phyloP scores from a whole-genome alignment of 2,888 invertebrate species.

The Tetropium fuscum region DNA sequence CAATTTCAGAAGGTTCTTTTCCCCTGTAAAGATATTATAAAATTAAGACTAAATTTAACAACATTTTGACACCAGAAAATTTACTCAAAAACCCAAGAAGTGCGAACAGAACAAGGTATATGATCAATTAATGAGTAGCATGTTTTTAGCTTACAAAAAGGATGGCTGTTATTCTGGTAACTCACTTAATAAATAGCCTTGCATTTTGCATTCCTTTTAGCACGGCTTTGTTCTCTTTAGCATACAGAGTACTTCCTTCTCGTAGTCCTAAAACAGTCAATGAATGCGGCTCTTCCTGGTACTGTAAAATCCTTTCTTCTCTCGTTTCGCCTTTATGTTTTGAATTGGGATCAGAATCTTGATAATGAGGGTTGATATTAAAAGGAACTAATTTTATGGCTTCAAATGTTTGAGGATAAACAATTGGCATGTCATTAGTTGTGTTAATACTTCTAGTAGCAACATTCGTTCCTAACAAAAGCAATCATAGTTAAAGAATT shows the following conservation, averaged over 20 bases:
- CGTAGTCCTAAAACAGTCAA: slow-evolving; percentile 77
- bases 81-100: too few species aligned
- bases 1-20: slow-evolving; percentile 68
- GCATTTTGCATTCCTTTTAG: slow-evolving; percentile 75
- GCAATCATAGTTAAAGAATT: slow-evolving; percentile 3
- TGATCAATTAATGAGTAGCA: too few species aligned
- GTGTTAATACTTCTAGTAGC: slow-evolving; percentile 84
- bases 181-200: slow-evolving; percentile 75
- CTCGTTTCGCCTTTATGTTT: slow-evolving; percentile 85
- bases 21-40: slow-evolving; percentile 67
- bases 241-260: slow-evolving; percentile 77
- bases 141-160: too few species aligned
- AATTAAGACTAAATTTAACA: slow-evolving; percentile 30
- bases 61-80: too few species aligned
- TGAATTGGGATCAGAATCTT: slow-evolving; percentile 72
- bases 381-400: slow-evolving; percentile 82
- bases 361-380: slow-evolving; percentile 88
- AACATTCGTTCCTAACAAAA: slow-evolving; percentile 74
- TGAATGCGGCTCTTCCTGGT: slow-evolving; percentile 71
- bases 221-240: slow-evolving; percentile 71
- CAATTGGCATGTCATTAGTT: slow-evolving; percentile 91
- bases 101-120: too few species aligned
- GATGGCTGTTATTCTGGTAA: slow-evolving; percentile 44
- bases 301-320: slow-evolving; percentile 79
- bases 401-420: slow-evolving; percentile 79